Evolutionary conservation across 2,888 invertebrate genomes (phyloP), one percentile per base, ranked within the genome.

Genomic region (Drosophila pegasa): DNA sequence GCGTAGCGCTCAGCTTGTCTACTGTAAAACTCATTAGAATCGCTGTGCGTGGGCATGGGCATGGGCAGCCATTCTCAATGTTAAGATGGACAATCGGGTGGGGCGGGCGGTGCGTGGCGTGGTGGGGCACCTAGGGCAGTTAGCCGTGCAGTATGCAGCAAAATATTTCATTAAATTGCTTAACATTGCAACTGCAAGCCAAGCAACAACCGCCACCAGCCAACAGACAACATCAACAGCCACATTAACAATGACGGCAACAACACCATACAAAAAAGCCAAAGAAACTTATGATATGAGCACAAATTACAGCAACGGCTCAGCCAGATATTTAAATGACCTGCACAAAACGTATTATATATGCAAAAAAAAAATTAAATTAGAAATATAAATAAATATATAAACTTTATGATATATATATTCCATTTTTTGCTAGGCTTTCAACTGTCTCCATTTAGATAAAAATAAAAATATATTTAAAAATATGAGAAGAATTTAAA

Each of bases 111-210:
- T n/a, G n/a, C n/a, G n/a, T n/a, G n/a, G n/a, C n/a, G n/a, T n/a
- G n/a, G n/a, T n/a, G n/a, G n/a, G n/a, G n/a, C n/a, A n/a, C n/a
- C 1, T 14, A 8, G 37, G 18, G 22, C 62, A 47, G 40, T 25
- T 60, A 51, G 50, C 43, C 54, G 22, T 62, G 60, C 66, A 48
- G 62, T 57, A 33, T 69, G 70, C 60, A 66, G 27, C 20, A 55
- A 56, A 76, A 76, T 66, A 64, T 78, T 74, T 75, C 75, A 78
- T 77, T 70, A 67, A 78, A 77, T 65, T 54, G 64, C 65, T 67
- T 52, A 58, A 66, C 61, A 78, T 58, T 69, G 70, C 78, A 75
- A 64, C 60, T 65, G 75, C 62, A 57, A 33, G 16, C 50, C 54
- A 62, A 64, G 71, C 40, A 66, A 59, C 41, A n/a, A n/a, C 63